Percentiles rank a stretch among this genome's conserved stretches.
Evolutionary conservation across 2,888 invertebrate genomes (phyloP).

Genomic region (Stenchaetothrips biformis): DNA sequence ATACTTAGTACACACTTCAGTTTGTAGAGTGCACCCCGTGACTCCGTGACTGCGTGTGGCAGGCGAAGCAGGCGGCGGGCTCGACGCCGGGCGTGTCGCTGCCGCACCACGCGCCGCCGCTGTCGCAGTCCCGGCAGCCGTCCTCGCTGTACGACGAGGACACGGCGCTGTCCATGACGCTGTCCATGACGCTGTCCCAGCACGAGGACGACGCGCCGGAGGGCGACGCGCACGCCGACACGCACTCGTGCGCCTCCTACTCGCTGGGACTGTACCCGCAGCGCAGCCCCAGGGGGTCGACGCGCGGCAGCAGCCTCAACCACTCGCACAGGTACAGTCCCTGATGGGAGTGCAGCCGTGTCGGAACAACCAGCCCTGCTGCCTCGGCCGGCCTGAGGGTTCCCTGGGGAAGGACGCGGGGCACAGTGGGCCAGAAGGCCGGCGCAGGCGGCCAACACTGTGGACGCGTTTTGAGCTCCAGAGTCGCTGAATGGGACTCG

Average conservation of each 20-base stretch:
- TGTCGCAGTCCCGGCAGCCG: slow-evolving; percentile 45
- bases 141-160: slow-evolving; percentile 37
- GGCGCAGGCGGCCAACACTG: too few relatives aligned
- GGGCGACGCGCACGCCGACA: slow-evolving; percentile 41
- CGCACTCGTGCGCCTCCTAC: slow-evolving; percentile 36
- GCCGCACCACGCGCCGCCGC: slow-evolving; percentile 40
- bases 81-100: slow-evolving; percentile 42
- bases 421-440: too few relatives aligned
- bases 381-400: not conserved
- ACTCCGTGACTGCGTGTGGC: not conserved
- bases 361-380: not conserved
- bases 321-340: slow-evolving; percentile 44
- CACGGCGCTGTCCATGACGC: slow-evolving; percentile 44
- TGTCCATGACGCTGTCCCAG: slow-evolving; percentile 40
- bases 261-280: slow-evolving; percentile 37
- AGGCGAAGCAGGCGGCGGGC: slow-evolving; percentile 38
- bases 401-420: too few relatives aligned
- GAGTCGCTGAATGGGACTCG: too few relatives aligned
- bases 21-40: too few relatives aligned
- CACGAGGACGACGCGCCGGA: slow-evolving; percentile 38
- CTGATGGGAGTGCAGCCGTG: not conserved
- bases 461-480: too few relatives aligned
- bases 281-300: slow-evolving; percentile 44
- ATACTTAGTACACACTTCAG: too few relatives aligned
- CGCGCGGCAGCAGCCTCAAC: slow-evolving; percentile 44